Evolutionary conservation across 2,888 invertebrate genomes (phyloP).

Genomic region (Leucania comma): DNA sequence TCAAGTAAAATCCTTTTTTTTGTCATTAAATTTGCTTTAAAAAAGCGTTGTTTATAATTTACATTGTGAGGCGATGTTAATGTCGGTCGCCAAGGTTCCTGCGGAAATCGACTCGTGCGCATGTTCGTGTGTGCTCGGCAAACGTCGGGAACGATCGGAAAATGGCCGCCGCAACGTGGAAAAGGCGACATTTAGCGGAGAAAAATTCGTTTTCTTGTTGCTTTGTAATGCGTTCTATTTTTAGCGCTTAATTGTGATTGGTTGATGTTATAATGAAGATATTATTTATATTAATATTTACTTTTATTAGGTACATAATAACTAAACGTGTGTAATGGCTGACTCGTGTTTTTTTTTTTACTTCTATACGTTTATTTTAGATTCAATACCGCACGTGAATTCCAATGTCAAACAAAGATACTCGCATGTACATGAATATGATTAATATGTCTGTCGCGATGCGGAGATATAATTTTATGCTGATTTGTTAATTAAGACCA

Average conservation of each 20-base stretch:
- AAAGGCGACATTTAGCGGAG: slow-evolving; percentile 36
- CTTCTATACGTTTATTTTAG: slow-evolving; percentile 40
- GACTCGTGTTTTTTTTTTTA: slow-evolving; percentile 44
- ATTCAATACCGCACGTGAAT: slow-evolving; percentile 58
- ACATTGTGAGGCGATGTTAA: slow-evolving; percentile 54
- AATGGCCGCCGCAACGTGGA: slow-evolving; percentile 43
- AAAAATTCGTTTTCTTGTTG: slow-evolving; percentile 46
- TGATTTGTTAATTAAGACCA: slow-evolving; percentile 40
- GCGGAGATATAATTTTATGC: slow-evolving; percentile 52
- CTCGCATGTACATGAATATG: slow-evolving; percentile 34
- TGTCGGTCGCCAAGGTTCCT: slow-evolving; percentile 73
- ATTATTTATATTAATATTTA: slow-evolving; percentile 30
- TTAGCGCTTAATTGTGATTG: neutral
- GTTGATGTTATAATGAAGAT: slow-evolving; percentile 1
- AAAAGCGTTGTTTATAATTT: slow-evolving; percentile 67
- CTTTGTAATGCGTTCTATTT: slow-evolving; percentile 19
- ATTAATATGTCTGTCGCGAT: slow-evolving; percentile 42
- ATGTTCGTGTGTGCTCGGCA: slow-evolving; percentile 60
- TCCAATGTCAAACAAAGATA: slow-evolving; percentile 44
- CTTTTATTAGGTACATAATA: slow-evolving; percentile 14
- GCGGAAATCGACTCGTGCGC: slow-evolving; percentile 62
- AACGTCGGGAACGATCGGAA: slow-evolving; percentile 61
- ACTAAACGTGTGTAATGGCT: slow-evolving; percentile 45
- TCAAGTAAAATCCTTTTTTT: neutral
- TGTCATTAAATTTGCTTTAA: slow-evolving; percentile 37